These are phyloP conservation scores for Caenorhabditis sp. DNA, from an alignment of 2,888 invertebrate species.

Conservation along the genomic window DNA sequence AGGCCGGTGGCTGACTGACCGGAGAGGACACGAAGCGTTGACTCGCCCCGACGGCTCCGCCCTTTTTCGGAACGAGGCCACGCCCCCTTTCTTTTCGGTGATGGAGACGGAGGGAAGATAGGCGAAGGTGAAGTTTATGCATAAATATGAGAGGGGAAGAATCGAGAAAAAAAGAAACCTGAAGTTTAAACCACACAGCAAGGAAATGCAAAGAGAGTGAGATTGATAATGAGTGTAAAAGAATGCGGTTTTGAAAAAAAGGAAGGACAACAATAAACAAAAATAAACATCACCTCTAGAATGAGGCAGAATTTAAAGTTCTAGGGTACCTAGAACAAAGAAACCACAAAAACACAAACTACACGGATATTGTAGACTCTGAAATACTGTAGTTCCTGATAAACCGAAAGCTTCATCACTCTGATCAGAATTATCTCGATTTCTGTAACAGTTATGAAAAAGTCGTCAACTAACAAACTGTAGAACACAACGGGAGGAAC, in stretches of 20 bases:
- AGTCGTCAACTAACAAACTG: too few relatives aligned
- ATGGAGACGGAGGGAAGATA: background rate
- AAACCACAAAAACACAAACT: background rate
- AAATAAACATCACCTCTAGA: slow-evolving; percentile 33
- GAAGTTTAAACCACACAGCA: slow-evolving; percentile 57
- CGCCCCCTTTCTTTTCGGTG: slow-evolving; percentile 43
- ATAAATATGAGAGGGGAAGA: slow-evolving; percentile 37
- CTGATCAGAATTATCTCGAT: too few relatives aligned
- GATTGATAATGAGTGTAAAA: slow-evolving; percentile 26
- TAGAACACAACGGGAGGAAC: too few relatives aligned
- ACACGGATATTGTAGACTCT: too few relatives aligned
- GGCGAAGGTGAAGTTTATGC: slow-evolving; percentile 33
- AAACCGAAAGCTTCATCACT: too few relatives aligned
- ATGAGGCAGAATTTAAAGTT: slow-evolving; percentile 10
- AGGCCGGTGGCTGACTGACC: slow-evolving; percentile 49
- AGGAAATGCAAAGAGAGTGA: slow-evolving; percentile 17
- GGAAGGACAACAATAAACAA: slow-evolving; percentile 33
- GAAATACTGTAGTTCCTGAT: too few relatives aligned
- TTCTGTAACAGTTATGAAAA: too few relatives aligned
- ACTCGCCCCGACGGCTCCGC: slow-evolving; percentile 39
- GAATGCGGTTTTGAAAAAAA: slow-evolving; percentile 23
- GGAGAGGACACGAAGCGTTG: slow-evolving; percentile 52
- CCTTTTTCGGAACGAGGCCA: slow-evolving; percentile 45
- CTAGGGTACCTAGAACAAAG: background rate
- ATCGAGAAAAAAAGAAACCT: slow-evolving; percentile 37